Evolutionary conservation across 2,113 vertebrate genomes (phyloP).

Genomic region (Benitochromis conjunctus): DNA sequence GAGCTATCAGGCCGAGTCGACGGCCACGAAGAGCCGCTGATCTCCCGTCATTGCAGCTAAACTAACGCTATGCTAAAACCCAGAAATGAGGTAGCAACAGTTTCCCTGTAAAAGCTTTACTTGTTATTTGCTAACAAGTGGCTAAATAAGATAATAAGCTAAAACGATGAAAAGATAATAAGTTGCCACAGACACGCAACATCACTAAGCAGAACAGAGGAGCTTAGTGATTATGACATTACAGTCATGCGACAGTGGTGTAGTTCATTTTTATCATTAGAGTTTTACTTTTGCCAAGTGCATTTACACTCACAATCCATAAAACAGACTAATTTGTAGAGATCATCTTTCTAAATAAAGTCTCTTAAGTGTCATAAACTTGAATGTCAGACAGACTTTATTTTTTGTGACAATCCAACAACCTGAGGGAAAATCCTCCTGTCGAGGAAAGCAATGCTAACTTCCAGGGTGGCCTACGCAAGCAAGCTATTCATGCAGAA

Average conservation of each 20-base stretch:
- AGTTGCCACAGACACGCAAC: background rate
- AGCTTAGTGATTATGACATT: background rate
- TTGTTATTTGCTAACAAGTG: background rate
- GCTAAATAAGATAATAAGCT: background rate
- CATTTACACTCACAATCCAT: background rate
- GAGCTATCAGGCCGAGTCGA: background rate
- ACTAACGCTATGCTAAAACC: background rate
- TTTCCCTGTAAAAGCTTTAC: background rate
- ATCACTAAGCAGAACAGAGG: background rate
- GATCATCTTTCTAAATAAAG: background rate
- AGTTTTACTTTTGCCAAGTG: background rate
- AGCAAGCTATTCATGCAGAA: background rate
- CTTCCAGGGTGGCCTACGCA: background rate
- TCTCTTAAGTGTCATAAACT: background rate
- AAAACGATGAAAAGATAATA: background rate
- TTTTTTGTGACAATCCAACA: background rate
- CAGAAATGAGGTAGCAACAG: background rate
- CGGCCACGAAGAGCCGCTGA: rapidly evolving
- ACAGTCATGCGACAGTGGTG: background rate
- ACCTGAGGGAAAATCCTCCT: background rate
- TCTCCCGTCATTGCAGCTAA: background rate
- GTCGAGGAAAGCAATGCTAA: background rate
- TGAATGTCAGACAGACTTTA: background rate
- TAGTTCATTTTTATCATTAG: background rate
- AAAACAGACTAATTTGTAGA: background rate